These are phyloP conservation scores for Luidia sarsii DNA, from an alignment of 53 echinoderm and acorn worm species.

Conservation along the genomic window DNA sequence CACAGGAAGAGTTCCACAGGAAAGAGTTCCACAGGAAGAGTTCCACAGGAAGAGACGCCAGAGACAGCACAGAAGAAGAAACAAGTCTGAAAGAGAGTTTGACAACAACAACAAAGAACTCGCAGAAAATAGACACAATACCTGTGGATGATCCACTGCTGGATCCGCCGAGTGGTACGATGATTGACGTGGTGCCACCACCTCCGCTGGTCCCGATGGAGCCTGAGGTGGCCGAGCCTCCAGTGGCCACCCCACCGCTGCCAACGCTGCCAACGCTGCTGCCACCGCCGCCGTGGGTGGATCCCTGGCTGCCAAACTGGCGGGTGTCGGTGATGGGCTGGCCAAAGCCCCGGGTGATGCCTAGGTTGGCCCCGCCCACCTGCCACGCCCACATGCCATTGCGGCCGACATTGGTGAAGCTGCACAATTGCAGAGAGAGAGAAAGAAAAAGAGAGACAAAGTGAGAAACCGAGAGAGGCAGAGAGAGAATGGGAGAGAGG, in stretches of 20 bases:
- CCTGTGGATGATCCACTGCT: not conserved
- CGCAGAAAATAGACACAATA: no score
- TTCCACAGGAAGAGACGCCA: no score
- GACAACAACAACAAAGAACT: no score
- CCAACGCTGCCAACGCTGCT: not conserved
- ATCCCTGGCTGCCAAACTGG: not conserved
- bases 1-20: no score
- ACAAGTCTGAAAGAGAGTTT: no score
- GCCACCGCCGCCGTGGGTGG: not conserved
- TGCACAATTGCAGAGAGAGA: no score
- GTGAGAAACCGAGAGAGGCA: not conserved
- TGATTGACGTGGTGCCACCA: not conserved
- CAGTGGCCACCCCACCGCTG: not conserved
- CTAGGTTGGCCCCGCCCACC: slow-evolving; percentile 66
- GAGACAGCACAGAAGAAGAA: no score
- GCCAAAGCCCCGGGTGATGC: slow-evolving; percentile 10
- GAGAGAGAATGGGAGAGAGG: no score
- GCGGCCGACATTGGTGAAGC: slow-evolving; percentile 69
- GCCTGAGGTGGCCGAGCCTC: slow-evolving; percentile 1
- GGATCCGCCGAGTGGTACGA: not conserved
- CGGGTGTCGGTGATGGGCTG: slow-evolving; percentile 17
- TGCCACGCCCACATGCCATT: slow-evolving; percentile 77
- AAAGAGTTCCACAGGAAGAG: no score
- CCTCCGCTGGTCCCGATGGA: not conserved
- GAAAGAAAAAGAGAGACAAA: no score